Evolutionary conservation across 2,113 vertebrate species (phyloP).

Genomic region (Clarias macrocephalus): DNA sequence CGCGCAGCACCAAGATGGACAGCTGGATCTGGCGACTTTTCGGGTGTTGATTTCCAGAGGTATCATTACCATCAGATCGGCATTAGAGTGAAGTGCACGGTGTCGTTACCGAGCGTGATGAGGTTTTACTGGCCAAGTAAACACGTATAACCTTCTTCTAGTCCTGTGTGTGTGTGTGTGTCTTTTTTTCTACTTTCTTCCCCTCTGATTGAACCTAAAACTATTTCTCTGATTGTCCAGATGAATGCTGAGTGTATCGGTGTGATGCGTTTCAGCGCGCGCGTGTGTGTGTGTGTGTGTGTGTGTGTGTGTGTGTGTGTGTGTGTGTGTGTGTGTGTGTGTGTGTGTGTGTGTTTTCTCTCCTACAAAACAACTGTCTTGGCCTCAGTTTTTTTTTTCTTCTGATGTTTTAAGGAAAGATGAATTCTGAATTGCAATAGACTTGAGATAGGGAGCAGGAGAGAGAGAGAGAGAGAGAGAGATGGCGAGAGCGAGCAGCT

Average conservation of each 20-base stretch:
- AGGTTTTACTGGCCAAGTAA: neutral
- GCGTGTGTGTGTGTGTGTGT: conserved; percentile 25
- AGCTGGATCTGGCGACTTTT: neutral
- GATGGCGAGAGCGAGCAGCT: conserved; percentile 66
- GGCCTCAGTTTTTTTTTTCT: neutral
- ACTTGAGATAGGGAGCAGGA: neutral
- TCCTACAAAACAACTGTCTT: conserved; percentile 25
- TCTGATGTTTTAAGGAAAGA: conserved; percentile 22
- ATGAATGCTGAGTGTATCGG: conserved; percentile 32
- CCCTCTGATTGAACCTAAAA: conserved; percentile 22
- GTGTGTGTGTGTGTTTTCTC: conserved; percentile 25
- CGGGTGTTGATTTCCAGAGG: neutral
- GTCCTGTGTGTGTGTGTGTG: too few relatives aligned
- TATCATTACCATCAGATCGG: neutral
- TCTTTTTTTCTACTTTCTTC: neutral
- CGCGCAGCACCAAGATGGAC: neutral
- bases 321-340: conserved; percentile 34
- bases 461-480: neutral
- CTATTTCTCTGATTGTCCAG: conserved; percentile 42
- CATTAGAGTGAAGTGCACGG: neutral
- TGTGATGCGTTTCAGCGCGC: conserved; percentile 16
- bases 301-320: conserved; percentile 3
- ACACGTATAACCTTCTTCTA: neutral
- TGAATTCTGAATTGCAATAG: conserved; percentile 30
- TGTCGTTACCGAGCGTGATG: neutral